Conservation (phyloP, 1,140 invertebrate species). For the Drosophila kanapiae region DNA sequence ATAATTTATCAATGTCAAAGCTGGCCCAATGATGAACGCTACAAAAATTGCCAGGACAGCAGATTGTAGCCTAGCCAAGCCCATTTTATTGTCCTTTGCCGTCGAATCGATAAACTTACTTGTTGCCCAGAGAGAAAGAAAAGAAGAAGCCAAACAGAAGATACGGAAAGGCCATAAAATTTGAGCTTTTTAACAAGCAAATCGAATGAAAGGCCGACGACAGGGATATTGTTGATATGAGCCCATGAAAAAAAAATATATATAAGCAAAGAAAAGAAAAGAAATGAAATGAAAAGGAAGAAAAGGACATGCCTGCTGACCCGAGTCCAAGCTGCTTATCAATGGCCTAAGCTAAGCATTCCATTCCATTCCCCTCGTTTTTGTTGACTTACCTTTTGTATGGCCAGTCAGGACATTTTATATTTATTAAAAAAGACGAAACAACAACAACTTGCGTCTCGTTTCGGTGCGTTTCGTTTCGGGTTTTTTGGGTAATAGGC, state of each 20-base stretch:
- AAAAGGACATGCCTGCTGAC: slow-evolving; percentile 58
- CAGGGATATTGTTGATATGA: slow-evolving; percentile 62
- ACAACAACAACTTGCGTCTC: slow-evolving; percentile 18
- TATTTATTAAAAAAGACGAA: slow-evolving; percentile 73
- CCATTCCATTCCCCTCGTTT: slow-evolving; percentile 26
- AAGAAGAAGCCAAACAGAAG: slow-evolving; percentile 24
- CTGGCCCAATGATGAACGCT: slow-evolving; percentile 70
- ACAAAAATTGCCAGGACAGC: slow-evolving; percentile 60
- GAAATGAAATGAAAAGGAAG: slow-evolving; percentile 37
- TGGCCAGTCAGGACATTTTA: slow-evolving; percentile 66
- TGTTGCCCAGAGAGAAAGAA: slow-evolving; percentile 51
- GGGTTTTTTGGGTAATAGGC: slow-evolving; percentile 66
- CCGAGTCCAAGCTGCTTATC: slow-evolving; percentile 64
- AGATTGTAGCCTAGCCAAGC: slow-evolving; percentile 63
- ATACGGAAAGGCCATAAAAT: slow-evolving; percentile 74
- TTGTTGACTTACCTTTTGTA: slow-evolving; percentile 72
- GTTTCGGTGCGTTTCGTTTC: slow-evolving; percentile 6
- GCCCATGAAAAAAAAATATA: slow-evolving; percentile 17
- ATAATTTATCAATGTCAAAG: slow-evolving; percentile 82
- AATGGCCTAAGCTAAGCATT: slow-evolving; percentile 69
- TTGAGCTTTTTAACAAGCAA: slow-evolving; percentile 83
- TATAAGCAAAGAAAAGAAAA: slow-evolving; percentile 33
- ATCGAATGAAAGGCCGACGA: slow-evolving; percentile 75
- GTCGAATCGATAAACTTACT: slow-evolving; percentile 73
- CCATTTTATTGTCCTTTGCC: slow-evolving; percentile 23